Conservation (phyloP, 2,888 invertebrate species). For the Hemicrepidius hirtus region DNA sequence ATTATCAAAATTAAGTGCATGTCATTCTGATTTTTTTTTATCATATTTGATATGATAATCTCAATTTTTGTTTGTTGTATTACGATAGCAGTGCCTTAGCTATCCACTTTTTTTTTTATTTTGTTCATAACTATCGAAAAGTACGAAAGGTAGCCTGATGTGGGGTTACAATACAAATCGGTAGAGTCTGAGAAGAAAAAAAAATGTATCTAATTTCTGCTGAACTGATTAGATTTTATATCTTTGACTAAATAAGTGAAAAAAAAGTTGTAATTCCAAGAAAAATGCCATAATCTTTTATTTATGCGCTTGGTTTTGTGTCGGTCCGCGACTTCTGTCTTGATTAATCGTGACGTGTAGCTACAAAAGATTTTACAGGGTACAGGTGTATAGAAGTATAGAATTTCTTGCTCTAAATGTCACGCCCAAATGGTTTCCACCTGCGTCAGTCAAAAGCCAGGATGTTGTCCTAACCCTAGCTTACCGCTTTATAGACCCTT, state of each 20-base stretch:
- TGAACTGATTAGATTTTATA: background rate
- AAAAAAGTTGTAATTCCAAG: background rate
- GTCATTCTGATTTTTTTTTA: too few species aligned
- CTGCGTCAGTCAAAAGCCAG: slow-evolving; percentile 46
- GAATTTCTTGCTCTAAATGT: slow-evolving; percentile 47
- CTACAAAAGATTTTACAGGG: slow-evolving; percentile 30
- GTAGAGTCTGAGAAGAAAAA: too few species aligned
- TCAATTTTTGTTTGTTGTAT: too few species aligned
- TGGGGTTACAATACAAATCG: too few species aligned
- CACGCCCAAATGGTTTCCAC: slow-evolving; percentile 50
- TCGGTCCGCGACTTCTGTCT: background rate
- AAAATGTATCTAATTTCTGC: too few species aligned
- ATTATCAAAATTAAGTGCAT: too few species aligned
- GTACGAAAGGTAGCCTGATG: too few species aligned
- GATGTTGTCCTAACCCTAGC: slow-evolving; percentile 29
- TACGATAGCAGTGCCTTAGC: too few species aligned
- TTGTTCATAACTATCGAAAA: too few species aligned
- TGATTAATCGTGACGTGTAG: slow-evolving; percentile 33
- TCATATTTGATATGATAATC: too few species aligned
- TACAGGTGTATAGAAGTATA: slow-evolving; percentile 43
- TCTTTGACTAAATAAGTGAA: background rate
- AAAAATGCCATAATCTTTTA: slow-evolving; percentile 2
- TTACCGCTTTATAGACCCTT: slow-evolving; percentile 19
- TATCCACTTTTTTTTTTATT: too few species aligned
- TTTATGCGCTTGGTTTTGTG: slow-evolving; percentile 8